Conservation (phyloP, 2,113 vertebrate species). For the Corythaeola cristata region DNA sequence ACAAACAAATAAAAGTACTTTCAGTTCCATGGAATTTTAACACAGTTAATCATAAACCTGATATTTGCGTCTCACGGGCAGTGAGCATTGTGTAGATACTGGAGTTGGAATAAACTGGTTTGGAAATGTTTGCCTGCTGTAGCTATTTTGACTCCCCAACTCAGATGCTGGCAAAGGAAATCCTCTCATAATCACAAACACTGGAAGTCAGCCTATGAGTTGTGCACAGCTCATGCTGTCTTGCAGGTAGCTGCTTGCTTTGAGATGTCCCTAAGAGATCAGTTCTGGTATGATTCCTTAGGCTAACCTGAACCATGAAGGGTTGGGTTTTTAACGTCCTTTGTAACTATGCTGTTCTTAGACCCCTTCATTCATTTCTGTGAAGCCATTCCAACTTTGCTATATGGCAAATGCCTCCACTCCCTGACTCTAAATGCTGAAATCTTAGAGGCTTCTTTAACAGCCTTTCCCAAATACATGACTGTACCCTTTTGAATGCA, state of each 20-base stretch:
- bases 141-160: background rate
- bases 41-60: conserved; percentile 70
- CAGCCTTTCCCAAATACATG: background rate
- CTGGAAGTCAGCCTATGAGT: background rate
- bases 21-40: conserved; percentile 66
- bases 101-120: conserved; percentile 57
- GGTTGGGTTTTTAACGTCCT: background rate
- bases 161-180: background rate
- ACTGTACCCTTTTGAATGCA: background rate
- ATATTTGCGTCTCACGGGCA: conserved; percentile 54
- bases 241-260: conserved; percentile 36
- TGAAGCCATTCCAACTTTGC: background rate
- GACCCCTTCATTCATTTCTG: background rate
- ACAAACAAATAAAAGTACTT: conserved; percentile 50
- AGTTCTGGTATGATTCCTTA: background rate
- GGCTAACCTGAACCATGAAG: background rate
- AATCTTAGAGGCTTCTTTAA: background rate
- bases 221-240: background rate
- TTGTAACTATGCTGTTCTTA: background rate
- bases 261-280: background rate
- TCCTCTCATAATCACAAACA: background rate
- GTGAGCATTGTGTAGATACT: conserved; percentile 45
- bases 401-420: background rate
- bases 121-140: conserved; percentile 25
- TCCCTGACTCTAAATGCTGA: background rate